These are phyloP conservation scores for Channa maculata DNA, from an alignment of 2,113 vertebrate species.

Conservation along the genomic window DNA sequence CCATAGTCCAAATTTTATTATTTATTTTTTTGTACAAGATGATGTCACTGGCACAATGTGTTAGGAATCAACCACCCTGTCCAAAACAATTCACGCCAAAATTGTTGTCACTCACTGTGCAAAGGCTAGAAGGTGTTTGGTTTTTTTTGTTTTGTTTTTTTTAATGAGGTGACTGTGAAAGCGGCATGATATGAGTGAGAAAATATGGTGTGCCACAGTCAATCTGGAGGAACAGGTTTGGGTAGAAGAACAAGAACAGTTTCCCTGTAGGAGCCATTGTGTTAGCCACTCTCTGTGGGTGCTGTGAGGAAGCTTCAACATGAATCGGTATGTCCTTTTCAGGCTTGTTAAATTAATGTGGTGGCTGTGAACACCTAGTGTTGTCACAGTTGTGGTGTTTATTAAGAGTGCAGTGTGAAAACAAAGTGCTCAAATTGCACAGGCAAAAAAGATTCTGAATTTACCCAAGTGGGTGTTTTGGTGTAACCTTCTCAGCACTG, in stretches of 20 bases:
- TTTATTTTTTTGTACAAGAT: neutral
- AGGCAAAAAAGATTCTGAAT: neutral
- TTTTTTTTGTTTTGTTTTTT: too few species aligned
- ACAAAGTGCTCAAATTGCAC: neutral
- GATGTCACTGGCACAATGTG: constrained; percentile 21
- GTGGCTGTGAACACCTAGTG: neutral
- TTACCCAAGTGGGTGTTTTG: neutral
- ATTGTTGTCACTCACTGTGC: neutral
- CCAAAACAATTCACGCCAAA: neutral
- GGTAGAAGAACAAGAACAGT: constrained; percentile 79
- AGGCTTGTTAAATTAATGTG: constrained; percentile 10
- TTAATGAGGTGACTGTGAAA: neutral
- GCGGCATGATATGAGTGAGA: constrained; percentile 3
- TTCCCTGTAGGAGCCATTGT: constrained; percentile 40
- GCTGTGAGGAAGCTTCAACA: constrained; percentile 40
- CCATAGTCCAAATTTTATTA: neutral
- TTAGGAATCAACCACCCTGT: neutral
- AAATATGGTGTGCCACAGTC: constrained; percentile 26
- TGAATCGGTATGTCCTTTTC: constrained; percentile 54
- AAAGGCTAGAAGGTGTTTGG: too few species aligned
- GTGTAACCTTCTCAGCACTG: constrained; percentile 6
- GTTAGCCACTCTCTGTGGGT: constrained; percentile 17
- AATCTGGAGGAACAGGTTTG: constrained; percentile 83
- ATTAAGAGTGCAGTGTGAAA: constrained; percentile 15
- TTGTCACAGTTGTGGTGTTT: neutral